These are phyloP conservation scores for Drosophila bocki DNA, from an alignment of 1,140 invertebrate species.

Conservation along the genomic window DNA sequence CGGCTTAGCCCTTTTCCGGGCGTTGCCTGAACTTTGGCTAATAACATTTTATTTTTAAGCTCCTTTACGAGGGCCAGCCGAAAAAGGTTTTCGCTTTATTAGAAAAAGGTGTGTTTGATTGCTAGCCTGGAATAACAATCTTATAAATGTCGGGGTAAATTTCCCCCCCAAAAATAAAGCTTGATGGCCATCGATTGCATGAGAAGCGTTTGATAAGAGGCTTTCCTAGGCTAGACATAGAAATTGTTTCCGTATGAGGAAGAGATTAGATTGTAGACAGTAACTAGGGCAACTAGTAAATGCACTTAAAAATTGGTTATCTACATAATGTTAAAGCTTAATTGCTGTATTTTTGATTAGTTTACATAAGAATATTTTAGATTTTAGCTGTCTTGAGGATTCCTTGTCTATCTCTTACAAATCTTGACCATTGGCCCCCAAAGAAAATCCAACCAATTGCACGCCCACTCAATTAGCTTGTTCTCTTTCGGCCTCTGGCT, in stretches of 20 bases:
- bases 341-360: neutral
- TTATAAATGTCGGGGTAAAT: slow-evolving; percentile 22
- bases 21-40: slow-evolving; percentile 61
- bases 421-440: slow-evolving; percentile 19
- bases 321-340: neutral
- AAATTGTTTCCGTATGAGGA: neutral
- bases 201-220: slow-evolving; percentile 15
- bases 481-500: slow-evolving; percentile 3
- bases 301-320: neutral
- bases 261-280: slow-evolving; percentile 13
- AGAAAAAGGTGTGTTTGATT: slow-evolving; percentile 48
- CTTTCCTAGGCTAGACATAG: neutral
- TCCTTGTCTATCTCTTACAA: neutral
- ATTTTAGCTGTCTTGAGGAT: neutral
- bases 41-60: slow-evolving; percentile 72
- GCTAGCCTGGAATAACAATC: slow-evolving; percentile 20
- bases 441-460: slow-evolving; percentile 29
- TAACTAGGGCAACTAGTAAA: neutral
- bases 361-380: neutral
- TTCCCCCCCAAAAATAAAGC: slow-evolving; percentile 1
- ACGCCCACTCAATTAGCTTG: slow-evolving; percentile 25
- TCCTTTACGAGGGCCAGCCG: slow-evolving; percentile 12
- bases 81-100: slow-evolving; percentile 40
- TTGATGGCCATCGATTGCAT: slow-evolving; percentile 24
- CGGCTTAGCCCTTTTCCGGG: slow-evolving; percentile 43